phyloP scores from a whole-genome alignment of 2,888 invertebrate species.

The Troides helena region DNA sequence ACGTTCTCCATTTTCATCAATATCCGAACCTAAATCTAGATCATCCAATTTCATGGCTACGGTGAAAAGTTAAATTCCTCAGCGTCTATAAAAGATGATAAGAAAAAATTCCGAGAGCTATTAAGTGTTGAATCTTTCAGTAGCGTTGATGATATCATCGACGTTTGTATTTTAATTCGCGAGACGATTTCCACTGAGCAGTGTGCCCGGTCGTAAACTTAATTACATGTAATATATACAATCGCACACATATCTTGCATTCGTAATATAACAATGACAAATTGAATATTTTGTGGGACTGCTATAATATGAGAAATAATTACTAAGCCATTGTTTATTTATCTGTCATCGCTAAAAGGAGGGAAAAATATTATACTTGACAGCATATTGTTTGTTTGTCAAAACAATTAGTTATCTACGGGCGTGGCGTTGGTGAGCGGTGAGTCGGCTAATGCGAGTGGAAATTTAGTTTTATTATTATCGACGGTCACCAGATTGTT shows the following conservation, averaged over 20 bases:
- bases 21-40: too few relatives aligned
- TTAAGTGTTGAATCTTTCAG: too few relatives aligned
- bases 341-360: conserved; percentile 2
- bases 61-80: too few relatives aligned
- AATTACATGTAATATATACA: not conserved
- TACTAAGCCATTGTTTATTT: conserved; percentile 9
- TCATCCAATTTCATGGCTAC: too few relatives aligned
- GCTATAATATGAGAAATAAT: conserved; percentile 3
- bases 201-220: not conserved
- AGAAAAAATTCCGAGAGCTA: too few relatives aligned
- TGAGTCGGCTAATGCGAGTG: conserved; percentile 12
- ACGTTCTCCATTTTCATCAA: too few relatives aligned
- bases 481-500: too few relatives aligned
- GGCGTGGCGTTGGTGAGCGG: not conserved
- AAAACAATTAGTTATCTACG: conserved; percentile 22
- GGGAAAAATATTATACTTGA: conserved; percentile 10
- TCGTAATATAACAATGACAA: not conserved
- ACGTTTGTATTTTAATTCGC: too few relatives aligned
- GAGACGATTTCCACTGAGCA: not conserved
- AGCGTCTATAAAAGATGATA: too few relatives aligned
- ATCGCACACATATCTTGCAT: not conserved
- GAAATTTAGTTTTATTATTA: conserved; percentile 9
- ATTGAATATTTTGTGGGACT: not conserved
- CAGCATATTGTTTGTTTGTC: conserved; percentile 11
- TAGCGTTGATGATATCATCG: too few relatives aligned